Base-by-base conservation (phyloP, 1,140 invertebrate species). In the Monochamus saltuarius region DNA sequence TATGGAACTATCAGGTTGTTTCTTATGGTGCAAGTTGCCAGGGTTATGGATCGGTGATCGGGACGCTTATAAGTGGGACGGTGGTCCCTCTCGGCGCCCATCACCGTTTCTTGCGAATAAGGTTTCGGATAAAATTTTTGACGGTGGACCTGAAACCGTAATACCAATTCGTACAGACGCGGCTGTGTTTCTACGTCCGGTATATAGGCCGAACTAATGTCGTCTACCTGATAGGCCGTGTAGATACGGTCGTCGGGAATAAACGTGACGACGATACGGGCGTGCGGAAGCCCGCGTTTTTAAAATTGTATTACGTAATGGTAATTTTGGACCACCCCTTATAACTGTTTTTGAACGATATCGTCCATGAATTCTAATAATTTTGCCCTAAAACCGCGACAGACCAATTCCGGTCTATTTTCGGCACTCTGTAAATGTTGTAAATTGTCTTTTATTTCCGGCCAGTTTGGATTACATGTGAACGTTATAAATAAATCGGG, bases 401-500 rank as follows among this genome's bases (percentile, higher is more conserved):
- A 61, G 7, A 61, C 29, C 22, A 61, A 29, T n/a, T 61, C 59
- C 2, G 59, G 59, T 13, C 59, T 13, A 49, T 61, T 17, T 7
- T 56, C 39, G 10, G 10, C 56, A 17, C 17, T 61, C 22, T 29
- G 22, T 6, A 2, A 6, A 29, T 6, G 2, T 6, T 29, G 2
- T 29, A 29, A 29, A 29, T 29, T 61, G 8, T 10, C 4, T 7
- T 13, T 11, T 8, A 56, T 62, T 45, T 62, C 53, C 10, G 8
- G 3, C 54, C 45, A 57, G 7, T 42, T 29, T 8, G 53, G 60
- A 46, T 52, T 57, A 29, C 57, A 59, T 1, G 37, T 59, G n/a
- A 58, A n/a, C 13, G 56, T 50, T 7, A 47, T 13, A 47, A 60
- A 60, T 29, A 60, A 35, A 45, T 61, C 52, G 1, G 59, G 59